A percentile compares a stretch with the other conserved stretches of the same genome.
Evolutionary conservation across 2,113 vertebrate species (phyloP).

Genomic region (Python bivittatus): DNA sequence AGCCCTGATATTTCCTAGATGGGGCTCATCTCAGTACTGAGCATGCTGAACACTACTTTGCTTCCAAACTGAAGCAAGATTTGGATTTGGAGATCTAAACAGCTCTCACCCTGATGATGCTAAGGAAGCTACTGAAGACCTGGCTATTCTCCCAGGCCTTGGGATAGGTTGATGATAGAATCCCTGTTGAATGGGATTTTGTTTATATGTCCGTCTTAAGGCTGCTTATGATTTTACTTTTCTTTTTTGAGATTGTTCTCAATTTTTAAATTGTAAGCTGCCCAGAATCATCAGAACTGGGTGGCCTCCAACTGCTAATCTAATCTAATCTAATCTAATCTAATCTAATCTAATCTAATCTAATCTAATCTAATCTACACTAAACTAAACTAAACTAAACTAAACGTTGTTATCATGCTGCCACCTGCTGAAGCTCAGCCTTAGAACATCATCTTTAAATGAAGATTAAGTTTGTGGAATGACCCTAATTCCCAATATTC

Average conservation of each 20-base stretch:
- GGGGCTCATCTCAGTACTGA: no score
- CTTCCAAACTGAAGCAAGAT: no score
- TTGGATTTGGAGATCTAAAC: no score
- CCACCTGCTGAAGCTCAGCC: not conserved
- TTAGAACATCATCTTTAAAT: not conserved
- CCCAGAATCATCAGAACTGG: not conserved
- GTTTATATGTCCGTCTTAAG: not conserved
- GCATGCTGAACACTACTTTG: no score
- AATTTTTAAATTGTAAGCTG: not conserved
- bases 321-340: no score
- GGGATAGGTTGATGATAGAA: no score
- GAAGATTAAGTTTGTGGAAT: not conserved
- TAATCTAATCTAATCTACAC: no score
- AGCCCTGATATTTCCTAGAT: no score
- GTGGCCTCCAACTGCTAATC: not conserved
- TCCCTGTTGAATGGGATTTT: not conserved
- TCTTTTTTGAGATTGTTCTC: not conserved
- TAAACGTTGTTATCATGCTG: not conserved
- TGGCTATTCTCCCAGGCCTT: no score
- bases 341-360: no score
- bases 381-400: not conserved
- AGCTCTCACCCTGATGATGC: no score
- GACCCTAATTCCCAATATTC: not conserved
- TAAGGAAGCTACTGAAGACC: no score
- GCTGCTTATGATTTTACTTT: not conserved